These are phyloP conservation scores for Netelia inedita DNA, from an alignment of 2,888 invertebrate species.

Conservation along the genomic window DNA sequence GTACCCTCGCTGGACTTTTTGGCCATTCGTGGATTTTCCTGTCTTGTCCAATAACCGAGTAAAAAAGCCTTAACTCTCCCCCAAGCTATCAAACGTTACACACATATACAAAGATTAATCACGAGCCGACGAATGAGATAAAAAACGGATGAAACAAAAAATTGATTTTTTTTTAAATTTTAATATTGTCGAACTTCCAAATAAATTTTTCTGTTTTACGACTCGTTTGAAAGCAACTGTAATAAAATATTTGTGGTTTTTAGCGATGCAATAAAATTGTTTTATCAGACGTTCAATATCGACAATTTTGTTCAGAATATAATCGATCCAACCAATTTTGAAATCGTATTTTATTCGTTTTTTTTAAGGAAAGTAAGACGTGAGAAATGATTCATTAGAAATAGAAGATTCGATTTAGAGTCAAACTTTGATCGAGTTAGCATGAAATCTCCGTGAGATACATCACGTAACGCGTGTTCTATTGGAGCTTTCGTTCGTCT, in stretches of 20 bases:
- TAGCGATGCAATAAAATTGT: too few species aligned
- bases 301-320: too few species aligned
- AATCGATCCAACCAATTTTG: too few species aligned
- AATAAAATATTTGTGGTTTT: not conserved
- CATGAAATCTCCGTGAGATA: constrained; percentile 26
- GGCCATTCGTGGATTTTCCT: constrained; percentile 50
- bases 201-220: not conserved
- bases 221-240: not conserved
- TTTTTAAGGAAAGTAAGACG: too few species aligned
- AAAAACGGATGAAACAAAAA: too few species aligned
- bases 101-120: not conserved
- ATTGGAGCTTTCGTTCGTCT: constrained; percentile 58
- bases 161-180: too few species aligned
- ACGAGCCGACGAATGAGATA: too few species aligned
- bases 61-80: constrained; percentile 35
- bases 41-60: constrained; percentile 40
- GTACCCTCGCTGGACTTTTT: constrained; percentile 40
- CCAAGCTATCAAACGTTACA: constrained; percentile 30
- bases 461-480: constrained; percentile 19
- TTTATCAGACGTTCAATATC: too few species aligned
- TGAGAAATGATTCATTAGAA: too few species aligned
- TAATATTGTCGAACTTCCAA: too few species aligned
- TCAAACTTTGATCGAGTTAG: not conserved
- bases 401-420: too few species aligned
- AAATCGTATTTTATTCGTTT: too few species aligned